Base-by-base conservation (phyloP, 2,888 invertebrate species). In the Biston stratarius region DNA sequence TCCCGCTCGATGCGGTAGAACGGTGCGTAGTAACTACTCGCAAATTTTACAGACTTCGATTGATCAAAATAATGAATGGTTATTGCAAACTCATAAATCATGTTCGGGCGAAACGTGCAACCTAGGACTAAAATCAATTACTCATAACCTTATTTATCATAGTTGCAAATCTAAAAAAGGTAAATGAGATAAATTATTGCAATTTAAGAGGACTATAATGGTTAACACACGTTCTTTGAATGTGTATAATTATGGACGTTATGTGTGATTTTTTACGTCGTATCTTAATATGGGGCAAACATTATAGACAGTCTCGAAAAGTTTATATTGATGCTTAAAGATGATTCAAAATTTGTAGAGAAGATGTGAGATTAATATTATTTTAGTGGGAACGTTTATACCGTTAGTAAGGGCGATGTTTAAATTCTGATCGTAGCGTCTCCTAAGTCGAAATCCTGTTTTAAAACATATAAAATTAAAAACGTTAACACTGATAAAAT, bases 101-200 rank as follows among this genome's bases (percentile, higher is more conserved):
- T 52, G 15, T 52, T 48, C 45, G 47, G 53, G 58, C 33, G 24
- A 62, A 69, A 59, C 49, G n/a, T 56, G 53, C 36, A 70, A 59
- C 52, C 71, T 69, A 67, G 66, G 62, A 53, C 56, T 64, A 42
- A 68, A 63, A 72, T 53, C 73, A 64, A 73, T 71, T 71, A 73
- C 68, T 47, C 58, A 52, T 51, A 71, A 67, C 64, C 71, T 72
- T 73, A 74, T 65, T 47, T 60, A 69, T 63, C 61, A 62, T 61
- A 75, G 63, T 73, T 52, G 62, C 64, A 53, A 67, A 72, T 70
- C 67, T 68, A 72, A 74, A 74, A 76, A 74, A 73, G 64, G 66
- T 65, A 72, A 77, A 77, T 77, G 72, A 75, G 74, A 78, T 75
- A 79, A 77, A 78, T 80, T 81, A 73, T 76, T 51, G 80, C 61